A percentile compares a stretch with the other conserved stretches of the same genome.
Conservation (phyloP, 2,113 vertebrate species). For the Shinisaurus crocodilurus region DNA sequence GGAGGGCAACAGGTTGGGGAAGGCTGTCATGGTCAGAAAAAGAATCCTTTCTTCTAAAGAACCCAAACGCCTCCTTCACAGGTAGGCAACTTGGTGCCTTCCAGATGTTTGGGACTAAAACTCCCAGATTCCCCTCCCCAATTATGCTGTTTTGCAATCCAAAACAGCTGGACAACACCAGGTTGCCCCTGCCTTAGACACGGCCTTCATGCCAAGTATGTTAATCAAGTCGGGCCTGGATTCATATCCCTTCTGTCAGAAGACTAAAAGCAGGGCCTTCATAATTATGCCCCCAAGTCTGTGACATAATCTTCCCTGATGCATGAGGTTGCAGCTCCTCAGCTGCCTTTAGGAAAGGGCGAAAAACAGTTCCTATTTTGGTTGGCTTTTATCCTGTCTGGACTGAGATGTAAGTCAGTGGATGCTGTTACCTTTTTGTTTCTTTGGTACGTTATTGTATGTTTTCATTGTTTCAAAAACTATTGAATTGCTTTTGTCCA, state of each 20-base stretch:
- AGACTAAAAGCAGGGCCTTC: background rate
- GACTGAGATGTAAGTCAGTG: background rate
- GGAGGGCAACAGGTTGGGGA: too few species aligned
- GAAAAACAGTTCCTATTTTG: background rate
- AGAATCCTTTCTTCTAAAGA: background rate
- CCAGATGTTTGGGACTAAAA: too few species aligned
- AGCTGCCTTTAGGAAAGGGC: background rate
- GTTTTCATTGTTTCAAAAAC: background rate
- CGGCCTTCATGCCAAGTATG: background rate
- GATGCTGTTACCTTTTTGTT: too few species aligned
- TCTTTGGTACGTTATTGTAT: background rate
- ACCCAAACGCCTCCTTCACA: too few species aligned
- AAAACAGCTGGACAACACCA: too few species aligned
- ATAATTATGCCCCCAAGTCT: background rate
- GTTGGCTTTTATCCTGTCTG: background rate
- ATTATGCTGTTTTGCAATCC: too few species aligned
- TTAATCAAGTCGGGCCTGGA: background rate
- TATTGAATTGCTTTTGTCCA: background rate
- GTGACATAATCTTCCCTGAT: background rate
- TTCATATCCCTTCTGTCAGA: background rate
- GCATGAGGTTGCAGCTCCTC: background rate
- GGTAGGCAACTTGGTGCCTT: too few species aligned
- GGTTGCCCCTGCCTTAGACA: background rate
- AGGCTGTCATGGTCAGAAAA: background rate
- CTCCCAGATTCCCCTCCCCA: too few species aligned